phyloP scores from a whole-genome alignment of 2,888 invertebrate genomes.

The Siphlonurus alternatus region DNA sequence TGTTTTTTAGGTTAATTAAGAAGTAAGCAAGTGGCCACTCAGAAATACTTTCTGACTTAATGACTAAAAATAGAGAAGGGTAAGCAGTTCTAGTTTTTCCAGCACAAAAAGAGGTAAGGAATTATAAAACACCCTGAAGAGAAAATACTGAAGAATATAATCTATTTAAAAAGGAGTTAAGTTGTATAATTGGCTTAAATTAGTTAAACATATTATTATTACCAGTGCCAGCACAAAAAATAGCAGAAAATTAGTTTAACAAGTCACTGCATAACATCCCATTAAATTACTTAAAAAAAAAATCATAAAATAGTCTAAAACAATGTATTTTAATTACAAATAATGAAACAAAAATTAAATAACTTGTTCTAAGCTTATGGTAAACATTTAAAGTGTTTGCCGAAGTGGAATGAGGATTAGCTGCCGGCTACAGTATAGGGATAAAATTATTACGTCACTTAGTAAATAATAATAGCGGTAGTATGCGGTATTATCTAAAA shows the following conservation, averaged over 20 bases:
- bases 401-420: background rate
- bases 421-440: background rate
- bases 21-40: background rate
- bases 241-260: background rate
- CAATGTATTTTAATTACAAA: background rate
- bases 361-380: background rate
- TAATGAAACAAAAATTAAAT: background rate
- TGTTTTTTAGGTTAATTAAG: too few relatives aligned
- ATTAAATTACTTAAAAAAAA: background rate
- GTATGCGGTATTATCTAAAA: too few relatives aligned
- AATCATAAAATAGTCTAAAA: background rate
- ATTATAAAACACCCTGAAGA: background rate
- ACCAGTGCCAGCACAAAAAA: background rate
- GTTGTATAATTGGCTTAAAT: background rate
- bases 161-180: background rate
- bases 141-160: background rate
- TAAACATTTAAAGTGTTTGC: background rate
- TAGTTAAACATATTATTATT: background rate
- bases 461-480: too few relatives aligned
- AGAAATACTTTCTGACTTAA: background rate
- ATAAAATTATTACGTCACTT: too few relatives aligned
- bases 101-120: too few relatives aligned
- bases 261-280: background rate
- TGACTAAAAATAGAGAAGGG: background rate
- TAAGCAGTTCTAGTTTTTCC: too few relatives aligned